Base-by-base conservation (phyloP, 30 jellyfish, hydroid and myxozoan genomes). In the Hydractinia symbiolongicarpus region DNA sequence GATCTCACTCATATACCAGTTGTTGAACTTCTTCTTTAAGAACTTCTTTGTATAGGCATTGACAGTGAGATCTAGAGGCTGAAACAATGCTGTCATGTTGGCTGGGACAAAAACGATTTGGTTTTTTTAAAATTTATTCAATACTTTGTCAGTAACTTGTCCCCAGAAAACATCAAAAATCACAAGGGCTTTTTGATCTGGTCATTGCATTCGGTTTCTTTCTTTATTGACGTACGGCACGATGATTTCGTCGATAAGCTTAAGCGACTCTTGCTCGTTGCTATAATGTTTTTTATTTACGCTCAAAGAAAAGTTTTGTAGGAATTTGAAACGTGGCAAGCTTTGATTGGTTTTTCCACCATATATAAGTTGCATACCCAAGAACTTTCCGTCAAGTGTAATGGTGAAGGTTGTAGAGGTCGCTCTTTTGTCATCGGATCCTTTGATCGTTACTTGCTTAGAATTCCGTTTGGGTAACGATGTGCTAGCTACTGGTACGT, bases 261-360 rank as follows among this genome's bases (percentile, higher is more conserved):
- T 75, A 15, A 75, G 76, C 11, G 83, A 75, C 49, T 75, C 83
- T 75, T 75, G 40, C n/a, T 76, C 54, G 74, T 75, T 75, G 20
- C 83, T 75, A 16, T 5, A 75, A 9, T 75, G 81, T 75, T 75
- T 75, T 8, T 40, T 44, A 55, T 75, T 75, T 5, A 53, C 83
- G 54, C 81, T 75, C n/a, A 75, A 54, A 7, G 53, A 13, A 50
- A 75, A 75, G 5, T 5, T 14, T 5, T 55, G 53, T 5, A 77
- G 81, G 15, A 75, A 75, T 11, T 75, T 75, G 40, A 75, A 49
- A n/a, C 54, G 51, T 5, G 83, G 83, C 7, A 75, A 54, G 54
- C 83, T 75, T 55, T 21, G 40, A 7, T 40, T 21, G 5, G 83
- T 75, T 55, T 75, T 75, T 19, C 83, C 83, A 7, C 77, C 83